Conservation (phyloP, 2,113 vertebrate genomes). For the Elephantulus edwardii region DNA sequence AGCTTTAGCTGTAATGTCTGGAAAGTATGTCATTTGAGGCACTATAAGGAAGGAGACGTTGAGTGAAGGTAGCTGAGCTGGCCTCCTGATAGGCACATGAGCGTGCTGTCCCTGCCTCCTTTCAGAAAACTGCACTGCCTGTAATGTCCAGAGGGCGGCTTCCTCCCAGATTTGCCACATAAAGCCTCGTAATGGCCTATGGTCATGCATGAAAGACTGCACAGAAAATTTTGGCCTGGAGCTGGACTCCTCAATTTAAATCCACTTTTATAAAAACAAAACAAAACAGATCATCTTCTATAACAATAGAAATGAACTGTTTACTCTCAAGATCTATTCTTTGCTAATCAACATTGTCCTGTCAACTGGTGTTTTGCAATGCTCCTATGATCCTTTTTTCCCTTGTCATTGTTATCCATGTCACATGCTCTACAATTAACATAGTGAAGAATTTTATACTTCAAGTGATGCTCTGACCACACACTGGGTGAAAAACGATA, state of each 20-base stretch:
- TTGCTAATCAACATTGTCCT: slow-evolving; percentile 10
- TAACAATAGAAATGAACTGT: neutral
- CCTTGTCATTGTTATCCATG: neutral
- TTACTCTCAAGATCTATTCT: slow-evolving; percentile 8
- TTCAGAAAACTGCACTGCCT: neutral
- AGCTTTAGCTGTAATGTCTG: neutral
- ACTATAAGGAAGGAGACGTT: neutral
- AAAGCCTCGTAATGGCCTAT: neutral
- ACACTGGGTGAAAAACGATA: slow-evolving; percentile 1
- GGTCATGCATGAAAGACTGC: neutral
- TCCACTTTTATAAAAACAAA: neutral
- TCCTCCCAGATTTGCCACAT: neutral
- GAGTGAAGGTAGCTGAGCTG: neutral
- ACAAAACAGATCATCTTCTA: neutral
- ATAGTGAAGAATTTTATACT: slow-evolving; percentile 44
- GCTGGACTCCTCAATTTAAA: neutral
- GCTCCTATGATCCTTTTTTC: neutral
- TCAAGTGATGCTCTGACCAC: neutral
- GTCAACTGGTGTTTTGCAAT: neutral
- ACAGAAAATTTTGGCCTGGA: neutral
- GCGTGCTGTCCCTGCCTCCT: neutral
- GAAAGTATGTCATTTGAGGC: neutral
- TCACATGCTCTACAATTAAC: slow-evolving; percentile 38
- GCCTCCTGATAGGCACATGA: neutral
- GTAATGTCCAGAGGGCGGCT: neutral